Conservation (phyloP, 2,888 invertebrate genomes). For the Ectemnius continuus region DNA sequence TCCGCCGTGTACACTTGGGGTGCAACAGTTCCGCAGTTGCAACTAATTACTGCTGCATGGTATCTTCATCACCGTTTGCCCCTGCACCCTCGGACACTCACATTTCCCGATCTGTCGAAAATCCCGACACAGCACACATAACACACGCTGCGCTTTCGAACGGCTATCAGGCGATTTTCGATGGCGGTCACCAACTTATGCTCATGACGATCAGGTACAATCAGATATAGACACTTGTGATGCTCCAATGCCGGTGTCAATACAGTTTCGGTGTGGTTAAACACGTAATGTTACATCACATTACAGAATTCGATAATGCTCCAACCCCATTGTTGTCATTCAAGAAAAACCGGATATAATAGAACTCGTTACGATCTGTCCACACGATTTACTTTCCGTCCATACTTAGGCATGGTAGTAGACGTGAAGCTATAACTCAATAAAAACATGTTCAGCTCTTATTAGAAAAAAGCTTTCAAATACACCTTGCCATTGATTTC, state of each 20-base stretch:
- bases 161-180: constrained; percentile 35
- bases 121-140: constrained; percentile 34
- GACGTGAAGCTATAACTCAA: too few relatives aligned
- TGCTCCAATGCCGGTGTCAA: constrained; percentile 19
- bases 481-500: too few relatives aligned
- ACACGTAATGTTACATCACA: constrained; percentile 52
- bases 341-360: constrained; percentile 41
- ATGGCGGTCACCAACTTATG: constrained; percentile 20
- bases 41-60: constrained; percentile 19
- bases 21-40: constrained; percentile 33
- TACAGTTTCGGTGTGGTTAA: constrained; percentile 47
- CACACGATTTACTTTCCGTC: background rate
- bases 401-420: too few relatives aligned
- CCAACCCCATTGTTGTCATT: constrained; percentile 43
- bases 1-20: constrained; percentile 30
- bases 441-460: too few relatives aligned
- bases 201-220: constrained; percentile 32
- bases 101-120: constrained; percentile 14
- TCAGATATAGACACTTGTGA: constrained; percentile 16
- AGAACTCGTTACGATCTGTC: background rate
- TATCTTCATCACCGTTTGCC: constrained; percentile 40
- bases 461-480: too few relatives aligned
- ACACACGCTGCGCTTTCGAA: constrained; percentile 19
- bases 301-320: constrained; percentile 29
- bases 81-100: constrained; percentile 21